Percentiles rank a stretch among this genome's conserved stretches.
Conservation (phyloP, 2,888 invertebrate genomes). For the Torymus auratus region DNA sequence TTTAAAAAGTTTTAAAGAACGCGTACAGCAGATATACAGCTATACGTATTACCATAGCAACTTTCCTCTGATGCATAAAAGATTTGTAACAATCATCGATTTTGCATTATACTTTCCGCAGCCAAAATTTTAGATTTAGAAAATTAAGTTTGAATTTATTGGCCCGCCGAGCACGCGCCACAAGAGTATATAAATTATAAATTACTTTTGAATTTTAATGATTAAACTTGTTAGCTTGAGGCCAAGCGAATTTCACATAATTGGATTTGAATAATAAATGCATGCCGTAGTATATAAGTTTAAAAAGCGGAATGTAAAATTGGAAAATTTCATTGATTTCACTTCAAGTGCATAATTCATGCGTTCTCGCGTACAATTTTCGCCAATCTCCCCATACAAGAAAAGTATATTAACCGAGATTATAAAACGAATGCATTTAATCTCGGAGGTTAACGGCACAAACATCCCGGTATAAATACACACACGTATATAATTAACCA, state of each 20-base stretch:
- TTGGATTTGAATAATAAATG: constrained; percentile 36
- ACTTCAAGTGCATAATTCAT: constrained; percentile 49
- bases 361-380: constrained; percentile 3
- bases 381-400: neutral
- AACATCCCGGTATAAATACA: neutral
- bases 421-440: neutral
- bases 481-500: constrained; percentile 10
- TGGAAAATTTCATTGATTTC: constrained; percentile 37
- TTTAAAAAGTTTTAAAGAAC: constrained; percentile 35
- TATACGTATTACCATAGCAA: neutral
- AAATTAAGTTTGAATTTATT: neutral
- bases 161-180: neutral
- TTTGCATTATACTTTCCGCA: constrained; percentile 13
- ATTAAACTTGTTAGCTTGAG: neutral
- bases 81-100: constrained; percentile 18
- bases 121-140: neutral
- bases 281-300: neutral
- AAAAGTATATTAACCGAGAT: neutral
- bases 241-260: neutral
- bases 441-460: neutral
- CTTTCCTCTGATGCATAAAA: constrained; percentile 38
- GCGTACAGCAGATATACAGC: too few relatives aligned
- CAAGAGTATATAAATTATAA: too few relatives aligned
- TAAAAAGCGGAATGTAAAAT: constrained; percentile 20
- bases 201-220: too few relatives aligned